Evolutionary conservation across 1,140 invertebrate genomes (phyloP).

Genomic region (Zaprionus africanus): DNA sequence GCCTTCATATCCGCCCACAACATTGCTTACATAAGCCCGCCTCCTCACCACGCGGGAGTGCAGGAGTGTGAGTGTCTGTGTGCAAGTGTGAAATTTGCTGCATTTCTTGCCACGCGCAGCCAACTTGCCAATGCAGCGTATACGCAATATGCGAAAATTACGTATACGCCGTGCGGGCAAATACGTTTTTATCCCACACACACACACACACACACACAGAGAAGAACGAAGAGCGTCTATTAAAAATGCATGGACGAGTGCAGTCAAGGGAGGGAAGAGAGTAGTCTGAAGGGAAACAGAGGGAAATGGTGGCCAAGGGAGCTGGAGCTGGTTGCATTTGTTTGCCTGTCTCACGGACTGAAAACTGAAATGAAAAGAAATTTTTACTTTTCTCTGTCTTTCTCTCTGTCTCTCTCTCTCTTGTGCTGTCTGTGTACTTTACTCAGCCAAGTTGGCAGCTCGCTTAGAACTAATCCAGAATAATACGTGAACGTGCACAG

Average conservation of each 20-base stretch:
- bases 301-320: not conserved
- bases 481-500: slow-evolving; percentile 7
- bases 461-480: slow-evolving; percentile 28
- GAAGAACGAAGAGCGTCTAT: slow-evolving; percentile 31
- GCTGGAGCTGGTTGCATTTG: slow-evolving; percentile 9
- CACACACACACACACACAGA: not conserved
- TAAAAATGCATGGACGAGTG: slow-evolving; percentile 48
- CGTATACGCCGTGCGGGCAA: slow-evolving; percentile 65
- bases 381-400: slow-evolving; percentile 21
- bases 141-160: slow-evolving; percentile 80
- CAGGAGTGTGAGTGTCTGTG: slow-evolving; percentile 10
- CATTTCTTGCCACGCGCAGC: slow-evolving; percentile 61
- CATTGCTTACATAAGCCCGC: slow-evolving; percentile 65
- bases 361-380: slow-evolving; percentile 47
- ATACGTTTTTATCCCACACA: slow-evolving; percentile 53
- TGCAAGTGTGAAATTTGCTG: slow-evolving; percentile 47
- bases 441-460: slow-evolving; percentile 24
- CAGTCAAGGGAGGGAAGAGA: slow-evolving; percentile 12
- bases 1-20: slow-evolving; percentile 16
- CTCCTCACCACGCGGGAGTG: not conserved
- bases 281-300: not conserved
- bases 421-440: slow-evolving; percentile 14
- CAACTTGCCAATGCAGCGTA: slow-evolving; percentile 70
- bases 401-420: not conserved
- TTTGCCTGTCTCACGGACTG: slow-evolving; percentile 30